phyloP scores from a whole-genome alignment of 2,888 invertebrate genomes.

The Frankliniella intonsa region DNA sequence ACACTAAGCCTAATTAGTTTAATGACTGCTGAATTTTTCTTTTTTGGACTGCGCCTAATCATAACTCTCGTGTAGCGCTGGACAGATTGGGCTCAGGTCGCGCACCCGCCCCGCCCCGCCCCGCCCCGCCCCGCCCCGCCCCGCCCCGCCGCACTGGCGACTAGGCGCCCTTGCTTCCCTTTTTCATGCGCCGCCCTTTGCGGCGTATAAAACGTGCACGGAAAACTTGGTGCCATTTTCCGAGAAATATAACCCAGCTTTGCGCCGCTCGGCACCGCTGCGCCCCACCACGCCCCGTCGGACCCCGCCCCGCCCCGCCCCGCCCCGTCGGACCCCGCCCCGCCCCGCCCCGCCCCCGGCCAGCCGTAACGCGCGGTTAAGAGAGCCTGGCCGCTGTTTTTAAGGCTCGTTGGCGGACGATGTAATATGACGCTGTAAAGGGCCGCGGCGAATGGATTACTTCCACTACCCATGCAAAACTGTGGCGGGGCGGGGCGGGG shows the following conservation, averaged over 20 bases:
- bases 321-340: no score
- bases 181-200: constrained; percentile 10
- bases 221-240: constrained; percentile 25
- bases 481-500: no score
- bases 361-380: background rate
- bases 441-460: background rate
- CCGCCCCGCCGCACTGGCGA: background rate
- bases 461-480: no score
- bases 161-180: background rate
- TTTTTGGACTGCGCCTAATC: no score
- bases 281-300: no score
- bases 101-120: background rate
- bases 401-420: constrained; percentile 20
- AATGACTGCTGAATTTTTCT: background rate
- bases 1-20: background rate
- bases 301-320: no score
- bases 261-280: background rate
- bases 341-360: no score
- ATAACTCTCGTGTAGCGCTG: no score
- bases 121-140: background rate
- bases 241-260: constrained; percentile 13
- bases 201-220: constrained; percentile 21
- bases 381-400: constrained; percentile 11
- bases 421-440: constrained; percentile 26
- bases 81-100: background rate